Evolutionary conservation across 2,888 invertebrate species (phyloP).

Genomic region (Leptinotarsa tumamoca): DNA sequence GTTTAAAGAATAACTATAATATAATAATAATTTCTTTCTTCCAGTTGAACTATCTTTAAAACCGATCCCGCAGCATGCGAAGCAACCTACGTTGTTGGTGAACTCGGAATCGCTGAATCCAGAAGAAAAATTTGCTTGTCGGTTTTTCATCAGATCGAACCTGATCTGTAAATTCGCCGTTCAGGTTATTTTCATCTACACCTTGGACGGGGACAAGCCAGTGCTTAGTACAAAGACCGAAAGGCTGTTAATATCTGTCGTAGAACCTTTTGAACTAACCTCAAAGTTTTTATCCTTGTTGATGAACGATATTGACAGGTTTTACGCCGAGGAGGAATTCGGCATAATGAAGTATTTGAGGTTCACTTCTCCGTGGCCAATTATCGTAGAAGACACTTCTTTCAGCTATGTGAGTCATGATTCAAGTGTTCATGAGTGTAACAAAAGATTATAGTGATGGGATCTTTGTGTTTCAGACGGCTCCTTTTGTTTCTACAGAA

Average conservation of each 20-base stretch:
- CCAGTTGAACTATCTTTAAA: slow-evolving; percentile 70
- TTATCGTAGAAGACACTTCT: slow-evolving; percentile 74
- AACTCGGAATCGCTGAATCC: slow-evolving; percentile 58
- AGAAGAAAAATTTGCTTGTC: slow-evolving; percentile 56
- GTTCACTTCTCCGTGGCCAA: slow-evolving; percentile 78
- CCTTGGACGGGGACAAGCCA: slow-evolving; percentile 62
- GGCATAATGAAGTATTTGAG: slow-evolving; percentile 77
- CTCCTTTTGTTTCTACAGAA: slow-evolving; percentile 57
- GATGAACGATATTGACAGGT: slow-evolving; percentile 73
- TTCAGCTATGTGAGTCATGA: slow-evolving; percentile 70
- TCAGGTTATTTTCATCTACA: slow-evolving; percentile 69
- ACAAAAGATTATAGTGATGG: too few species aligned
- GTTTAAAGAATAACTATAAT: too few species aligned
- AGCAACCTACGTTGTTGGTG: slow-evolving; percentile 66
- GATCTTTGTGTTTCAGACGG: slow-evolving; percentile 45
- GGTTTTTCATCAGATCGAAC: slow-evolving; percentile 74
- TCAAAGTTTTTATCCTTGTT: slow-evolving; percentile 75
- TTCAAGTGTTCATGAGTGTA: too few species aligned
- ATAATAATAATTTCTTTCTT: slow-evolving; percentile 46
- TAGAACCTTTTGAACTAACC: slow-evolving; percentile 78
- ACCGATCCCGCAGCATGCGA: slow-evolving; percentile 67
- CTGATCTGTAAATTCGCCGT: slow-evolving; percentile 73
- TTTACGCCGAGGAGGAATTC: slow-evolving; percentile 77
- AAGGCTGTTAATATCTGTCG: slow-evolving; percentile 72
- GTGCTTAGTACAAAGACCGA: slow-evolving; percentile 73